Evolutionary conservation across 2,113 vertebrate genomes (phyloP).

Genomic region (Eurypyga helias): DNA sequence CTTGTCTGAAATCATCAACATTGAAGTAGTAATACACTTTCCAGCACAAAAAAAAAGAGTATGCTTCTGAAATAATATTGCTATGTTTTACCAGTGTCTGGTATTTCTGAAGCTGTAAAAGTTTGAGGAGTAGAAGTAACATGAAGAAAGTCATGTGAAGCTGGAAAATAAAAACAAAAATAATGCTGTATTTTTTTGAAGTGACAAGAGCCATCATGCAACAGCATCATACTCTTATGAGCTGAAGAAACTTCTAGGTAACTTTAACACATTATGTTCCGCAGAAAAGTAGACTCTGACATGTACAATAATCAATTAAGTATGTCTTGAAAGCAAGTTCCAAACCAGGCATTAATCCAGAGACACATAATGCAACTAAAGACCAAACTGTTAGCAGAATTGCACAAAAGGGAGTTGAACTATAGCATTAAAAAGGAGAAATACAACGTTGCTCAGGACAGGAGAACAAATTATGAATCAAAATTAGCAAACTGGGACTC

Average conservation of each 20-base stretch:
- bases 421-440: neutral
- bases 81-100: neutral
- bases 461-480: neutral
- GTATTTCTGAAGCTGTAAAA: conserved; percentile 13
- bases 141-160: neutral
- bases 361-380: neutral
- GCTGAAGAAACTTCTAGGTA: neutral
- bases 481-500: neutral
- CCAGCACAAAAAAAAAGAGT: neutral
- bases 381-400: neutral
- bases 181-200: neutral
- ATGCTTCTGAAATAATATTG: neutral
- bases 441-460: neutral
- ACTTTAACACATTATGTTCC: neutral
- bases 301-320: neutral
- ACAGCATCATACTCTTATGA: neutral
- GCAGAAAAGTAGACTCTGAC: neutral
- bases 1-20: neutral
- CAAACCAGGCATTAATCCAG: neutral
- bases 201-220: neutral
- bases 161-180: conserved; percentile 30
- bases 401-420: neutral
- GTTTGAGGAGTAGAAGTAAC: neutral
- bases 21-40: neutral
- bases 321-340: neutral